Percentiles rank a stretch among this genome's conserved stretches.
Conservation (phyloP, 2,113 vertebrate species). For the Pyrgilauda ruficollis region DNA sequence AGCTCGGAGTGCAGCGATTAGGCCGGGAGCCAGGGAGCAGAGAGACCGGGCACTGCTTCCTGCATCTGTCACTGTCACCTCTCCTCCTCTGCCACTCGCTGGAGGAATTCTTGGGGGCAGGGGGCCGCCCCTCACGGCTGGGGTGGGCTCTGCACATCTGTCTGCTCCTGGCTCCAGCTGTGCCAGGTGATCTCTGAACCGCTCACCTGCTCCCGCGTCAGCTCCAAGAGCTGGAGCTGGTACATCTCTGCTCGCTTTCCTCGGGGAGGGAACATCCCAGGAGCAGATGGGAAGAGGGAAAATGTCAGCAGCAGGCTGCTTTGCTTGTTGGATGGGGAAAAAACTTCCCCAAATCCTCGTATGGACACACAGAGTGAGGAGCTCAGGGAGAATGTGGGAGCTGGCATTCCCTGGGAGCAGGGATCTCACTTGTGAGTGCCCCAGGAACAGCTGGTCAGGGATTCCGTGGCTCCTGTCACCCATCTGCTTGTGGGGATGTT, state of each 20-base stretch:
- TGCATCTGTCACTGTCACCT: not conserved
- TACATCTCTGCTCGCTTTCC: not conserved
- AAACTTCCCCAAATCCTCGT: not conserved
- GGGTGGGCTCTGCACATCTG: not conserved
- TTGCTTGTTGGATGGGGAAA: not conserved
- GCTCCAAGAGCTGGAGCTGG: not conserved
- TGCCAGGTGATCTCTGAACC: not conserved
- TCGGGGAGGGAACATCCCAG: not conserved
- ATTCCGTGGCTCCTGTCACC: not conserved
- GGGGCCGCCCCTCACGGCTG: rapidly evolving
- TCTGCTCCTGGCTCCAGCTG: not conserved
- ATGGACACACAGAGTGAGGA: rapidly evolving
- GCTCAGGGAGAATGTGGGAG: rapidly evolving
- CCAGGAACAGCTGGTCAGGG: not conserved
- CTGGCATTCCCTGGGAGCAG: not conserved
- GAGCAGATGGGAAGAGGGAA: not conserved
- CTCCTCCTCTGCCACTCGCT: not conserved
- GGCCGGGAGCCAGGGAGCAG: not conserved
- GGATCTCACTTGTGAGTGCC: rapidly evolving
- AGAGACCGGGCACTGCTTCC: not conserved
- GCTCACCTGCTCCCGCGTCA: not conserved
- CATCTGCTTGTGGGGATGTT: not conserved
- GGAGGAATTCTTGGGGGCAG: not conserved
- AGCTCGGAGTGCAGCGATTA: not conserved
- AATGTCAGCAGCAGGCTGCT: not conserved